Evolutionary conservation across 1,140 invertebrate species (phyloP).

Genomic region (Calephelis nemesis): DNA sequence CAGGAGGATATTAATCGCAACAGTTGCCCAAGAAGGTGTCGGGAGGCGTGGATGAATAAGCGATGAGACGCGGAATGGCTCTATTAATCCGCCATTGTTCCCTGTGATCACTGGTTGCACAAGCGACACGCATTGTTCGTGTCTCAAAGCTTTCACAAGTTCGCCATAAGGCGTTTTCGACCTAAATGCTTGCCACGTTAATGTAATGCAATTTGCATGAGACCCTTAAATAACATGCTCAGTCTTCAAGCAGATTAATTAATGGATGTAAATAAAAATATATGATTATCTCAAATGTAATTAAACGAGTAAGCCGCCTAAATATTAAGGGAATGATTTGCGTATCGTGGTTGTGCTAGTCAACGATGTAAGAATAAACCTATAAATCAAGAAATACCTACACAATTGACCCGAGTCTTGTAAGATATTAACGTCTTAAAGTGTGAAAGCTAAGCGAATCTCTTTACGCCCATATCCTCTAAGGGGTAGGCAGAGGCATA

Average conservation of each 20-base stretch:
- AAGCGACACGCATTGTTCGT: slow-evolving; percentile 70
- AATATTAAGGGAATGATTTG: too few species aligned
- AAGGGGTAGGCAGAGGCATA: too few species aligned
- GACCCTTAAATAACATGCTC: slow-evolving; percentile 23
- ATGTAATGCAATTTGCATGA: slow-evolving; percentile 58
- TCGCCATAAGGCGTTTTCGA: slow-evolving; percentile 44
- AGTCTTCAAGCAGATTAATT: slow-evolving; percentile 7
- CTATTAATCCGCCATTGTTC: slow-evolving; percentile 76
- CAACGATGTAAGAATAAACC: too few species aligned
- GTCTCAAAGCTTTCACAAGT: slow-evolving; percentile 59
- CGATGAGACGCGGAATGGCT: slow-evolving; percentile 76
- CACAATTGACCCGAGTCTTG: too few species aligned
- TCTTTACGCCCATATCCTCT: too few species aligned
- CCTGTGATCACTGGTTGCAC: slow-evolving; percentile 61
- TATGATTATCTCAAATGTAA: too few species aligned
- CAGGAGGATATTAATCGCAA: slow-evolving; percentile 64
- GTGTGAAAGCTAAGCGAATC: too few species aligned
- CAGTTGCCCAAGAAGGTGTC: slow-evolving; percentile 62
- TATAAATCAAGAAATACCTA: too few species aligned
- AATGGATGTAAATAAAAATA: too few species aligned
- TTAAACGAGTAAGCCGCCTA: too few species aligned
- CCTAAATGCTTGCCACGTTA: slow-evolving; percentile 60
- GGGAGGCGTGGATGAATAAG: slow-evolving; percentile 74
- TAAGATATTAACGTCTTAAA: too few species aligned
- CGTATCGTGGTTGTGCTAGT: too few species aligned